Evolutionary conservation across 2,113 vertebrate genomes (phyloP).

Genomic region (Andinoacara biseriatus): DNA sequence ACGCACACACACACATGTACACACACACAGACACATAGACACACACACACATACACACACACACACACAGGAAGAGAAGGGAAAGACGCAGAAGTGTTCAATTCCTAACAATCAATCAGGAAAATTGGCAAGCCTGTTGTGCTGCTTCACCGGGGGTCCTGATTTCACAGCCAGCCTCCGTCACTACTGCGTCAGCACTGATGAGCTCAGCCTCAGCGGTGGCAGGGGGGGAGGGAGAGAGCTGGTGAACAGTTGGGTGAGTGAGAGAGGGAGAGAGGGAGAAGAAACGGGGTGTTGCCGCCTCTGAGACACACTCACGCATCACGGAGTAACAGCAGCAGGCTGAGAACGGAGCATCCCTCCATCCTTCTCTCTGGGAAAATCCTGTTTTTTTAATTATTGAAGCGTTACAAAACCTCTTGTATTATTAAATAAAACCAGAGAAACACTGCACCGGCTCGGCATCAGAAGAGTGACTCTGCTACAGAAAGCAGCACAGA

Average conservation of each 20-base stretch:
- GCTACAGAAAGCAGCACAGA: not conserved
- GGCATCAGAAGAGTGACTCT: not conserved
- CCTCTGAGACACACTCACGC: slow-evolving; percentile 65
- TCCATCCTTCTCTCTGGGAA: slow-evolving; percentile 30
- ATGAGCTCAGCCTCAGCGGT: slow-evolving; percentile 66
- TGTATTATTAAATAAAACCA: slow-evolving; percentile 37
- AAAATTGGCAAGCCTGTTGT: slow-evolving; percentile 71
- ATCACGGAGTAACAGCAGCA: slow-evolving; percentile 62
- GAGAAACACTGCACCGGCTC: not conserved
- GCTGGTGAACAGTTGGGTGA: not conserved
- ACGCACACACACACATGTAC: not conserved
- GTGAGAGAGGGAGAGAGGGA: not conserved
- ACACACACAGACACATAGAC: not conserved
- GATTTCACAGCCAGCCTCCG: slow-evolving; percentile 87
- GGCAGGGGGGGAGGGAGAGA: not conserved
- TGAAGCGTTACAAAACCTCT: not conserved
- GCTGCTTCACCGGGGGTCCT: slow-evolving; percentile 74
- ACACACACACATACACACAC: not conserved
- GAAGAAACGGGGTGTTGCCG: slow-evolving; percentile 65
- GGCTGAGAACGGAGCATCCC: slow-evolving; percentile 52
- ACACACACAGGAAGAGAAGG: not conserved
- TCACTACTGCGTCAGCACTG: slow-evolving; percentile 92
- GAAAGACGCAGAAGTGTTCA: not conserved
- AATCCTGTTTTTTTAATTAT: slow-evolving; percentile 42
- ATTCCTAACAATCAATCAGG: slow-evolving; percentile 28